Evolutionary conservation across 1,140 invertebrate genomes (phyloP).

Genomic region (Stegodyphus dumicola): DNA sequence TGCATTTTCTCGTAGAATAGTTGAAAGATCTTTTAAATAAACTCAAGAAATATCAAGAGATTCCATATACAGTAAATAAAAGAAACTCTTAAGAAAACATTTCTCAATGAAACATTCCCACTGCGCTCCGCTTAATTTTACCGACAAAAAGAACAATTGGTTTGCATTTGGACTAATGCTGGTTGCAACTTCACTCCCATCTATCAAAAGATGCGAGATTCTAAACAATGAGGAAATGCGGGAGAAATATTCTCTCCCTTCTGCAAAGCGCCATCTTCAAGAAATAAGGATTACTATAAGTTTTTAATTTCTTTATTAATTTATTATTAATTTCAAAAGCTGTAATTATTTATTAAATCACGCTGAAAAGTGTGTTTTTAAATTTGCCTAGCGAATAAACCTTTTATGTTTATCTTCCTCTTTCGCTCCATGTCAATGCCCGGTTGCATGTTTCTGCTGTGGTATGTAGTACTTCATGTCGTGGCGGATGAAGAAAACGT

Average conservation of each 20-base stretch:
- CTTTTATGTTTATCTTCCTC: too few species aligned
- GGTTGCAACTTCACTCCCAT: background rate
- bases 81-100: background rate
- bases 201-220: background rate
- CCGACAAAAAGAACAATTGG: background rate
- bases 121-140: background rate
- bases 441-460: too few species aligned
- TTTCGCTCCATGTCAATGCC: too few species aligned
- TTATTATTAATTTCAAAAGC: too few species aligned
- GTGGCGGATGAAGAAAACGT: too few species aligned
- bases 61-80: background rate
- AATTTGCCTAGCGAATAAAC: too few species aligned
- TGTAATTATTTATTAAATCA: too few species aligned
- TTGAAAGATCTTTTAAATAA: too few species aligned
- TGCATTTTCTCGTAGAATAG: too few species aligned
- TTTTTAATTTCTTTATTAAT: background rate
- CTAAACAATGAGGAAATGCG: background rate
- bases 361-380: too few species aligned
- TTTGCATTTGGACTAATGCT: background rate
- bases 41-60: too few species aligned
- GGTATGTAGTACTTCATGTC: too few species aligned
- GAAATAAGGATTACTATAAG: background rate
- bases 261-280: background rate
- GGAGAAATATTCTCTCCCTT: background rate
- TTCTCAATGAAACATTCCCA: background rate